Evolutionary conservation across 2,797 vertebrate species (phyloP).

Genomic region (Holocentrus rufus): DNA sequence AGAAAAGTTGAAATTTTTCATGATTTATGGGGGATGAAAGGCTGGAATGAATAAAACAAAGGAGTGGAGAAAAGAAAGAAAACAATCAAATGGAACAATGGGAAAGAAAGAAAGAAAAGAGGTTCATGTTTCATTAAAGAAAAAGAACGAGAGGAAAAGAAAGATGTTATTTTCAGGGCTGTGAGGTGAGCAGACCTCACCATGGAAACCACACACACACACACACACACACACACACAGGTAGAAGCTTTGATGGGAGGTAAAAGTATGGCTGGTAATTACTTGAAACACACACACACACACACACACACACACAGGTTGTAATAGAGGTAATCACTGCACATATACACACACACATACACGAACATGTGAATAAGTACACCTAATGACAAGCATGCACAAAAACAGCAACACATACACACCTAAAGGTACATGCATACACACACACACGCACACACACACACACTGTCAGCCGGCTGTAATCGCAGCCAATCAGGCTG

Average conservation of each 20-base stretch:
- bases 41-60: no score
- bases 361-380: no score
- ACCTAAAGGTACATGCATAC: no score
- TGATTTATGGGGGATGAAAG: no score
- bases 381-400: no score
- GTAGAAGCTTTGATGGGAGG: no score
- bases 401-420: no score
- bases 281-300: slow-evolving; percentile 1
- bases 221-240: no score
- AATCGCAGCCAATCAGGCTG: slow-evolving; percentile 26
- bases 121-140: not conserved
- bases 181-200: slow-evolving; percentile 11
- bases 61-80: not conserved
- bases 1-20: no score
- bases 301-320: not conserved
- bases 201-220: slow-evolving; percentile 30
- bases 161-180: no score
- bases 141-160: not conserved
- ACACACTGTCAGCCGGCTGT: not conserved
- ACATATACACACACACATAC: not conserved
- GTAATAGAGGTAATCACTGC: not conserved
- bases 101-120: not conserved
- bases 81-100: no score
- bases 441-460: not conserved
- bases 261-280: no score